Percentiles rank a stretch among this genome's conserved stretches.
Evolutionary conservation across 2,888 invertebrate species (phyloP).

Genomic region (Sarcophaga rosellei): DNA sequence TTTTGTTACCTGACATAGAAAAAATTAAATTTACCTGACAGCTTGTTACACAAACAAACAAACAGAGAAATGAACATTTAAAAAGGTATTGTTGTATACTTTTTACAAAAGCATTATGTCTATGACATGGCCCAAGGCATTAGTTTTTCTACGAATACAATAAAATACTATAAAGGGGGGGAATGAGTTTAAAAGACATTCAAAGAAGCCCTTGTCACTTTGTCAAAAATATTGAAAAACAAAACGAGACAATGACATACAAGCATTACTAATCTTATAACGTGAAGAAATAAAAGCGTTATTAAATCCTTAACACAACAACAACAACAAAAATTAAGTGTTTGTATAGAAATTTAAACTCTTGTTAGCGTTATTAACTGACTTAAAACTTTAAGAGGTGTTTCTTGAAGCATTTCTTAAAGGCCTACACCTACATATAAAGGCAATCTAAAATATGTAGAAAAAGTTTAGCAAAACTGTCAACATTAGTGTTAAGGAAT

Average conservation of each 20-base stretch:
- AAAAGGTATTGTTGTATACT: neutral
- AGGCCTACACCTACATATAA: neutral
- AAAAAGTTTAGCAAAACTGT: slow-evolving; percentile 37
- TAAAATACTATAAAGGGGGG: neutral
- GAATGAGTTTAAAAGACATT: neutral
- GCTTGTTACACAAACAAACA: slow-evolving; percentile 9
- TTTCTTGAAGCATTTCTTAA: no score
- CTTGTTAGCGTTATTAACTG: no score
- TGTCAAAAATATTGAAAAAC: neutral
- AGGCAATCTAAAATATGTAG: no score
- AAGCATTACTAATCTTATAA: neutral
- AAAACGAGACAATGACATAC: neutral
- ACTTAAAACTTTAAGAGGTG: no score
- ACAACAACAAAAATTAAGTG: no score
- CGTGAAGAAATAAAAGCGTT: neutral
- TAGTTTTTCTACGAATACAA: neutral
- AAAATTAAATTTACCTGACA: slow-evolving; percentile 22
- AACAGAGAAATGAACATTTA: neutral
- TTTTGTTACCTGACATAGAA: neutral
- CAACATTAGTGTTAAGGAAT: slow-evolving; percentile 47
- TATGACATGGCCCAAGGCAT: neutral
- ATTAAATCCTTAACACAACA: no score
- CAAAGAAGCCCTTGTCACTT: neutral
- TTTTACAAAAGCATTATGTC: neutral
- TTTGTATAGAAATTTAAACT: no score